Conservation (phyloP, 2,113 vertebrate genomes). For the Arvicanthis niloticus region DNA sequence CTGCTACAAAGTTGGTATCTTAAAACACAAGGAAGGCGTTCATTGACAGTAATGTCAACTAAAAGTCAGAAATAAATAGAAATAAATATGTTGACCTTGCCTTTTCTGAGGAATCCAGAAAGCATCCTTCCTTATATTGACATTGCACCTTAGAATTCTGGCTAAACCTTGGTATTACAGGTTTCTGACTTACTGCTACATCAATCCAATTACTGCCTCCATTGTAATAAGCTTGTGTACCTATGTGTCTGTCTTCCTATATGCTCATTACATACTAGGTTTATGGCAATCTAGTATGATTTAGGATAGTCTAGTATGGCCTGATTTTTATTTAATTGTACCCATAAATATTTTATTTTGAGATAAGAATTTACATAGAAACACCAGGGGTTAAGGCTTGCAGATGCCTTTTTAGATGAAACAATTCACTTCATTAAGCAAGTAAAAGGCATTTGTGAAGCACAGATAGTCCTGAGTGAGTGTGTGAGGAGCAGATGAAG, state of each 20-base stretch:
- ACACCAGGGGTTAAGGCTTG: background rate
- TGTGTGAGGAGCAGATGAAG: background rate
- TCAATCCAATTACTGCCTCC: background rate
- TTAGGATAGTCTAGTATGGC: background rate
- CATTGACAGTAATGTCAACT: background rate
- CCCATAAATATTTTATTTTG: background rate
- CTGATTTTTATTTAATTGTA: conserved; percentile 19
- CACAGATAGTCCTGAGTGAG: background rate
- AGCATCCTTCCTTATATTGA: background rate
- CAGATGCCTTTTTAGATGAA: background rate
- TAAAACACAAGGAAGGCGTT: conserved; percentile 27
- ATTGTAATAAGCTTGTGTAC: background rate
- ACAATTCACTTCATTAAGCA: background rate
- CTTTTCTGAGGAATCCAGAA: background rate
- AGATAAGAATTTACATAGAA: background rate
- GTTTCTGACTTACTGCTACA: background rate
- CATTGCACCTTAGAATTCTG: background rate
- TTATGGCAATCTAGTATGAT: background rate
- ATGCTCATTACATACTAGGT: background rate
- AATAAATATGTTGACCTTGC: background rate
- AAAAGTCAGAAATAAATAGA: conserved; percentile 29
- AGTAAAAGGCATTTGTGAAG: background rate
- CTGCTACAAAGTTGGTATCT: background rate
- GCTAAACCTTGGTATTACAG: background rate
- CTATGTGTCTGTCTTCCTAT: background rate